Conservation (phyloP, 2,888 invertebrate species). For the Drosophila siamana region DNA sequence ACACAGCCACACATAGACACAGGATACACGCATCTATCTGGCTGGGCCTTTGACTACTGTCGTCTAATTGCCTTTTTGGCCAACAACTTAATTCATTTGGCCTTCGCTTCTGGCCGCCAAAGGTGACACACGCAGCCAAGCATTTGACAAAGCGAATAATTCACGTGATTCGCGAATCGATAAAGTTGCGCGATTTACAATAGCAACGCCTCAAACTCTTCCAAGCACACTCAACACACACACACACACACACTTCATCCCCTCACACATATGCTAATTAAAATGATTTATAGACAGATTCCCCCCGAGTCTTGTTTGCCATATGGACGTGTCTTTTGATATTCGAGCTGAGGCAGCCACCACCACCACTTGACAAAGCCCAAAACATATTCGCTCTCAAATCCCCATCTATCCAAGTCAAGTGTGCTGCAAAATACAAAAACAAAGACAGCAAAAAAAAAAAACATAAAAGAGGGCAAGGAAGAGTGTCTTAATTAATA, state of each 20-base stretch:
- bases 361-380: slow-evolving; percentile 25
- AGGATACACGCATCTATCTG: not conserved
- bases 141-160: slow-evolving; percentile 60
- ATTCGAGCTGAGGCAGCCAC: no score
- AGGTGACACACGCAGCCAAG: slow-evolving; percentile 34
- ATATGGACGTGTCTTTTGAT: slow-evolving; percentile 46
- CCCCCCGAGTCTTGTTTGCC: slow-evolving; percentile 13
- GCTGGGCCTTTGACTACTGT: slow-evolving; percentile 27
- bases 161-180: slow-evolving; percentile 53
- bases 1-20: not conserved
- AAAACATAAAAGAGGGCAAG: not conserved
- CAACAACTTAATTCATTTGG: slow-evolving; percentile 73
- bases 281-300: slow-evolving; percentile 68
- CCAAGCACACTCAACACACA: not conserved
- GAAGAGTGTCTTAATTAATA: slow-evolving; percentile 62
- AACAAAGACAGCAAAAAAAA: no score
- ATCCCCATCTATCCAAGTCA: not conserved
- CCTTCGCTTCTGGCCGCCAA: slow-evolving; percentile 31
- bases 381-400: not conserved
- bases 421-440: no score
- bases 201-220: slow-evolving; percentile 18
- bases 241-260: not conserved
- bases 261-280: slow-evolving; percentile 62
- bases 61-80: slow-evolving; percentile 60
- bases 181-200: slow-evolving; percentile 48